These are phyloP conservation scores for Cynopterus brachyotis DNA, from an alignment of 2,113 vertebrate genomes.

Conservation along the genomic window DNA sequence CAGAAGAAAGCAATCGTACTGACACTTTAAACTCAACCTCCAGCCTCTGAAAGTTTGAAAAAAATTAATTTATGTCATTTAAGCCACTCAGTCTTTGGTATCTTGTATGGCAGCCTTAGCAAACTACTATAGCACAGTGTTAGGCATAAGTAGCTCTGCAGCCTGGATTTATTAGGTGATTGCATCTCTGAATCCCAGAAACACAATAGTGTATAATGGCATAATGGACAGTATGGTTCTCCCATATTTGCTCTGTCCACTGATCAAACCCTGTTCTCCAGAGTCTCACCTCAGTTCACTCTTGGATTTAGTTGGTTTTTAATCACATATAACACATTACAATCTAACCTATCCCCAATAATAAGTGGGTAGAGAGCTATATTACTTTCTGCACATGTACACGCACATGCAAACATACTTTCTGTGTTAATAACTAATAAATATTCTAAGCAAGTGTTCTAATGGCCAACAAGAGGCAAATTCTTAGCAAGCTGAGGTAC, in stretches of 20 bases:
- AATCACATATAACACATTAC: not conserved
- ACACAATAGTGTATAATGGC: too few species aligned
- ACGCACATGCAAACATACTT: not conserved
- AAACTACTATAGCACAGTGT: not conserved
- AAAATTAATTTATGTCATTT: not conserved
- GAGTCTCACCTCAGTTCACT: not conserved
- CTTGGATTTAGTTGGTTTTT: not conserved
- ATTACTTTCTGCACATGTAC: not conserved
- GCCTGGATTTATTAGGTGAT: not conserved
- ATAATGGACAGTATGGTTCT: not conserved
- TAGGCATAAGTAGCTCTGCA: not conserved
- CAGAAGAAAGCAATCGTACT: not conserved
- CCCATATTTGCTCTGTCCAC: not conserved
- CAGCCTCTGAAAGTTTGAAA: not conserved
- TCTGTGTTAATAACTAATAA: slow-evolving; percentile 64
- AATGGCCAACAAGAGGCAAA: slow-evolving; percentile 65
- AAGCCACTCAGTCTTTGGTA: not conserved
- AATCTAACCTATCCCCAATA: slow-evolving; percentile 20
- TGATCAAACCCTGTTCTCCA: not conserved
- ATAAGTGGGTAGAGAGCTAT: not conserved
- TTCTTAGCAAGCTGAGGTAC: slow-evolving; percentile 45
- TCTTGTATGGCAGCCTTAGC: not conserved
- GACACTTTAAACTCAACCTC: not conserved
- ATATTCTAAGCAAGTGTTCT: slow-evolving; percentile 73
- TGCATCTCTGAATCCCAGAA: not conserved